Conservation (phyloP, 1,140 invertebrate genomes). For the Agrilus planipennis region DNA sequence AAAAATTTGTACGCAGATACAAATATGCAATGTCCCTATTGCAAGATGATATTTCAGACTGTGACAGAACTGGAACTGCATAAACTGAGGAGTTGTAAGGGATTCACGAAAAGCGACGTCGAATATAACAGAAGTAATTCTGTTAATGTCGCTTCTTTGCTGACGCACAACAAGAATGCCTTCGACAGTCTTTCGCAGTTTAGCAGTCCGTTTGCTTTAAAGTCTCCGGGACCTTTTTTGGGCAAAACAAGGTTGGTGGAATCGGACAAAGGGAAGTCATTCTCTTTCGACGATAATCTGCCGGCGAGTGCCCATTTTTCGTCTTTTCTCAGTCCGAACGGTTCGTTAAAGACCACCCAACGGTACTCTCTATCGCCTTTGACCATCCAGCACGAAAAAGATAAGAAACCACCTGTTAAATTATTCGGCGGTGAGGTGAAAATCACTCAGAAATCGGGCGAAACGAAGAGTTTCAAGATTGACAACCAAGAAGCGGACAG, state of each 20-base stretch:
- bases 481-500: constrained; percentile 37
- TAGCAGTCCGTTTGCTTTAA: constrained; percentile 41
- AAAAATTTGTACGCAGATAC: constrained; percentile 38
- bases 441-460: constrained; percentile 41
- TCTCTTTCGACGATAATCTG: constrained; percentile 28
- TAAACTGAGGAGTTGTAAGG: constrained; percentile 31
- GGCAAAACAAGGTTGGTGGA: constrained; percentile 70
- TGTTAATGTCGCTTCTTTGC: constrained; percentile 32
- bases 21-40: constrained; percentile 31
- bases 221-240: constrained; percentile 65
- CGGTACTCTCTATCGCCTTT: constrained; percentile 18
- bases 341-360: constrained; percentile 5
- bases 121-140: constrained; percentile 30
- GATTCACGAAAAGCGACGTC: constrained; percentile 21
- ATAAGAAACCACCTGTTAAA: constrained; percentile 44
- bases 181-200: constrained; percentile 30
- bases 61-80: constrained; percentile 32
- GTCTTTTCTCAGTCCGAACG: constrained; percentile 3
- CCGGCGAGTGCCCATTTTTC: constrained; percentile 1
- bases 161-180: constrained; percentile 33
- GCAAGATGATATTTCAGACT: constrained; percentile 34
- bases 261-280: constrained; percentile 32
- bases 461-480: constrained; percentile 58
- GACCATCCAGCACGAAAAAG: constrained; percentile 16
- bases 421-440: constrained; percentile 70